Base-by-base conservation (phyloP, 2,888 invertebrate species). In the Ennomos erosarius region DNA sequence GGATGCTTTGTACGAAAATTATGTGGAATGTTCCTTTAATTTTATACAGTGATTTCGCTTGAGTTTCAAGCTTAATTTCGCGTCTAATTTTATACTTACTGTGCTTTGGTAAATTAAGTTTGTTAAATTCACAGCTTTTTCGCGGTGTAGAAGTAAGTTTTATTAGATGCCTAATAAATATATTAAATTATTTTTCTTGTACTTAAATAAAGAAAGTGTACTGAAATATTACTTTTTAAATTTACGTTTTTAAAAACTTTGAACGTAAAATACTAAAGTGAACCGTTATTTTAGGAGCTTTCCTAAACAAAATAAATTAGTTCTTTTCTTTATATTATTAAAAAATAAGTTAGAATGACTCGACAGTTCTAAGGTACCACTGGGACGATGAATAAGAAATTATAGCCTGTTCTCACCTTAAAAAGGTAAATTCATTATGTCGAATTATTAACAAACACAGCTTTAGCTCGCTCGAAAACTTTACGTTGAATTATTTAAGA, bases 401-500 rank as follows among this genome's bases (percentile, higher is more conserved):
- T 61, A n/a, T n/a, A 51, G 26, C 26, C 12, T 1, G 35, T 59
- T 61, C 46, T 38, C 50, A 63, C 59, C 52, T 48, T 61, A 42
- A 65, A 64, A 67, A 71, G 68, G 67, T 52, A 63, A 68, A 71
- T 73, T 70, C 65, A 68, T 69, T 69, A 66, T 66, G 62, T 53
- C 49, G 74, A 76, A 79, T 82, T 83, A 78, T 80, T 82, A 82
- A 83, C 78, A 59, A 59, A 76, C 68, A 67, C 69, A 71, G 71
- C 70, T 81, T 75, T 72, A 74, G 77, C 81, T 74, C 72, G 74
- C 74, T 79, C 79, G 76, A 76, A 82, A 81, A 84, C 80, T 73
- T 79, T 65, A 66, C 61, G 65, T 71, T 90, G 85, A 90, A 92
- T 91, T 84, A 90, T 90, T 90, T 85, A 91, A 36, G 63, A 56